Percentiles rank a stretch among this genome's conserved stretches.
These are phyloP conservation scores for Jacana jacana DNA, from an alignment of 2,113 vertebrate genomes.

Conservation along the genomic window DNA sequence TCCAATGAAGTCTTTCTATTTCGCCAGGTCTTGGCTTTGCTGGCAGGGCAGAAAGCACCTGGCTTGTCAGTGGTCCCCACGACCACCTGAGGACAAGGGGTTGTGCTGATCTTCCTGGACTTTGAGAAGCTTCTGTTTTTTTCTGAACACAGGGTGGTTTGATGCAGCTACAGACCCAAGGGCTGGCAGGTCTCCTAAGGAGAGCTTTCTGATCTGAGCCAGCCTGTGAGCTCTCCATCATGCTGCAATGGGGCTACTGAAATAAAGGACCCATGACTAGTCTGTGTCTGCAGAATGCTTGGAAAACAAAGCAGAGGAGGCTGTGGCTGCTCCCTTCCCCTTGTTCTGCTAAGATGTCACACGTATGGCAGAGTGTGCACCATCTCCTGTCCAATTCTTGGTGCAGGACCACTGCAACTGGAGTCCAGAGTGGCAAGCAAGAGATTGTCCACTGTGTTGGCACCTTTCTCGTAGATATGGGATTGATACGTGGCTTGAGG, in stretches of 20 bases:
- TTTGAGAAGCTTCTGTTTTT: neutral
- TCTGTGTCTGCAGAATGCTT: neutral
- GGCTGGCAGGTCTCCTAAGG: neutral
- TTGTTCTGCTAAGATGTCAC: accelerated
- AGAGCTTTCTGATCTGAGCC: neutral
- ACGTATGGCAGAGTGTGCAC: accelerated
- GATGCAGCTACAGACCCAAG: neutral
- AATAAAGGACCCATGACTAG: accelerated
- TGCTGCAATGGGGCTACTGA: neutral
- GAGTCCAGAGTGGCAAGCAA: neutral
- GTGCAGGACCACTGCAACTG: accelerated
- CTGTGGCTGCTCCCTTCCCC: neutral
- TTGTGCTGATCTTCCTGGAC: neutral
- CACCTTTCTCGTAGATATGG: accelerated
- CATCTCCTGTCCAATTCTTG: neutral
- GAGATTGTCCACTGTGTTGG: accelerated
- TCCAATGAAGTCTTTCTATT: neutral
- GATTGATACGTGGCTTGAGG: neutral
- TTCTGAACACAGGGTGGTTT: neutral
- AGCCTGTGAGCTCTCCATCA: accelerated
- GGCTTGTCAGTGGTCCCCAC: neutral
- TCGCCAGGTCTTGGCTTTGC: neutral
- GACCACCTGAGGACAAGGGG: neutral
- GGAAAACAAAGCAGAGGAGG: neutral
- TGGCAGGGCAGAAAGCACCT: neutral